These are phyloP conservation scores for Marasmarcha lunaedactyla DNA, from an alignment of 2,888 invertebrate genomes.

Conservation along the genomic window DNA sequence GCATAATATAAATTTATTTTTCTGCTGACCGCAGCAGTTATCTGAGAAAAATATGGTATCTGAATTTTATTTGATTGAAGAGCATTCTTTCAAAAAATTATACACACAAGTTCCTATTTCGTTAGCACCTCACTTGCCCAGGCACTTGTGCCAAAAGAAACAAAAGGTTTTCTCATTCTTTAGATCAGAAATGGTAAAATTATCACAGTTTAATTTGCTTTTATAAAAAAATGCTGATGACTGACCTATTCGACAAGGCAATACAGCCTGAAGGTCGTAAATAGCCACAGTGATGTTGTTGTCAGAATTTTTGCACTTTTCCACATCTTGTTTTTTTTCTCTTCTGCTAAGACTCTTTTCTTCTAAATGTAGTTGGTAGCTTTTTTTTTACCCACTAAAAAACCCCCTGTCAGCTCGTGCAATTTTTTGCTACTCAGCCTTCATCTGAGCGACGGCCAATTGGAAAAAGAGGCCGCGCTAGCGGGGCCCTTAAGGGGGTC, in stretches of 20 bases:
- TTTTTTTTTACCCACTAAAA: neutral
- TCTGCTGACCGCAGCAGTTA: too few relatives aligned
- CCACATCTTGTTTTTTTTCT: constrained; percentile 5
- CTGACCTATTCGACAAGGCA: constrained; percentile 9
- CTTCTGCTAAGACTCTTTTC: constrained; percentile 5
- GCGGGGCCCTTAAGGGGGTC: too few relatives aligned
- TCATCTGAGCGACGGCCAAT: too few relatives aligned
- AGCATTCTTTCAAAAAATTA: constrained; percentile 4
- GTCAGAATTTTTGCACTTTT: neutral
- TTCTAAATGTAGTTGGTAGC: constrained; percentile 1
- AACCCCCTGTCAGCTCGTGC: too few relatives aligned
- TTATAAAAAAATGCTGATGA: constrained; percentile 9
- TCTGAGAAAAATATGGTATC: too few relatives aligned
- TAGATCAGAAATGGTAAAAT: constrained; percentile 11
- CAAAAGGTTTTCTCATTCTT: constrained; percentile 15
- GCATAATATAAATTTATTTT: too few relatives aligned
- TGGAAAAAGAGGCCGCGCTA: too few relatives aligned
- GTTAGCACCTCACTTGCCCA: too few relatives aligned
- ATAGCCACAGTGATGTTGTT: constrained; percentile 1
- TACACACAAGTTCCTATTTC: constrained; percentile 13
- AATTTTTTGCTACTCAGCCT: too few relatives aligned
- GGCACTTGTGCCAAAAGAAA: constrained; percentile 9
- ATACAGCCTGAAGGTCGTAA: constrained; percentile 11
- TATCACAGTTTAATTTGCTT: constrained; percentile 8
- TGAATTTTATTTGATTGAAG: constrained; percentile 2